Evolutionary conservation across 2,797 vertebrate genomes (phyloP).

Genomic region (Tokudaia tokunoshimensis): DNA sequence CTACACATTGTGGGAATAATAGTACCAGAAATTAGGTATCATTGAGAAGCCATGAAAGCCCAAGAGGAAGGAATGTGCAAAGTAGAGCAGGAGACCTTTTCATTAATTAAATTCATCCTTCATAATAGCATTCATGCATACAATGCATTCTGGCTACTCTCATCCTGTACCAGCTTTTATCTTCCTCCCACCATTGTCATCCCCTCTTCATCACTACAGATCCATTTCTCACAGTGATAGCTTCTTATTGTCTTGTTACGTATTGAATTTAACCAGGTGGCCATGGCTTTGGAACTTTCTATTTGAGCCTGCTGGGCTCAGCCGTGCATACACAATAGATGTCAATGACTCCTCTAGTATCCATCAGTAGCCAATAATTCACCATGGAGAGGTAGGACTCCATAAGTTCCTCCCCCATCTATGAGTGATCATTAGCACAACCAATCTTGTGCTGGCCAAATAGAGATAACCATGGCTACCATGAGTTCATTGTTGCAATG

Average conservation of each 20-base stretch:
- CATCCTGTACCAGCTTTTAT: neutral
- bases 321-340: neutral
- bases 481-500: neutral
- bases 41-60: neutral
- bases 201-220: neutral
- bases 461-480: neutral
- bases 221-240: neutral
- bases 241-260: neutral
- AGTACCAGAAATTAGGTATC: neutral
- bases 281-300: neutral
- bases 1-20: neutral
- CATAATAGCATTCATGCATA: neutral
- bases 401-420: neutral
- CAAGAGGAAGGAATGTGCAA: neutral
- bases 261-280: neutral
- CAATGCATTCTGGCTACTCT: neutral
- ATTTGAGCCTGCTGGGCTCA: neutral
- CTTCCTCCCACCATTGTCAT: neutral
- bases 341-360: neutral
- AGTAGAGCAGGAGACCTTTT: neutral
- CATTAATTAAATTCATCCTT: neutral
- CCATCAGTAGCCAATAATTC: neutral
- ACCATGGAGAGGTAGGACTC: neutral
- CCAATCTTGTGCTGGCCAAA: neutral
- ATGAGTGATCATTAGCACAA: neutral